Base-by-base conservation (phyloP, 2,888 invertebrate genomes). In the Ernsta delagoae region DNA sequence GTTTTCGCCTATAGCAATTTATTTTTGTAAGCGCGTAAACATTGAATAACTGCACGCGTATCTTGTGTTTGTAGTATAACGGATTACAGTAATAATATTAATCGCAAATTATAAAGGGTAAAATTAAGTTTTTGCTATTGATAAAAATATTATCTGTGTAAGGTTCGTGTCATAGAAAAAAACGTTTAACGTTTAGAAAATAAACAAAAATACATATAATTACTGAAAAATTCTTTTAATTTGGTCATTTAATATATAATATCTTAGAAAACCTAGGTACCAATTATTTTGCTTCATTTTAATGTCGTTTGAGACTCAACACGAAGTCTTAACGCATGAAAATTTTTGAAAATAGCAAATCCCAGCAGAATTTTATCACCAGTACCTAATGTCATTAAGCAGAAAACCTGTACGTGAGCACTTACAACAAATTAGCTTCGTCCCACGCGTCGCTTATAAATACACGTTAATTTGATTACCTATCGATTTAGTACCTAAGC, bases 391-490 rank as follows among this genome's bases (percentile, higher is more conserved):
- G 36, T 59, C 43, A 12, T 41, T 39, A 43, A 59, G n/a, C 43
- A 41, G 41, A 59, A 43, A 34, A 73, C 75, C 75, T 76, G 83
- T 82, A 84, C 84, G 84, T 84, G 84, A 81, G 82, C 84, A 84
- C 83, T 84, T 84, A 81, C 75, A 75, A 75, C 74, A 82, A 83
- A 83, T 84, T 81, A 82, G 83, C 80, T 79, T 78, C 79, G 79
- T 75, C 74, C 61, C 50, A 50, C 8, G 36, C 45, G 34, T 24
- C 61, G 41, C 61, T 12, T 61, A 48, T 61, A 61, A 61, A 61
- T 61, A 48, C 36, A 50, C 48, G 16, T 61, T 12, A 43, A 59
- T 59, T 24, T 59, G 5, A 59, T 43, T 43, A n/a, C n/a, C n/a
- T n/a, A n/a, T n/a, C n/a, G n/a, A n/a, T n/a, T n/a, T n/a, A n/a